Base-by-base conservation (phyloP, 2,797 vertebrate genomes). In the Lycodopsis pacificus region DNA sequence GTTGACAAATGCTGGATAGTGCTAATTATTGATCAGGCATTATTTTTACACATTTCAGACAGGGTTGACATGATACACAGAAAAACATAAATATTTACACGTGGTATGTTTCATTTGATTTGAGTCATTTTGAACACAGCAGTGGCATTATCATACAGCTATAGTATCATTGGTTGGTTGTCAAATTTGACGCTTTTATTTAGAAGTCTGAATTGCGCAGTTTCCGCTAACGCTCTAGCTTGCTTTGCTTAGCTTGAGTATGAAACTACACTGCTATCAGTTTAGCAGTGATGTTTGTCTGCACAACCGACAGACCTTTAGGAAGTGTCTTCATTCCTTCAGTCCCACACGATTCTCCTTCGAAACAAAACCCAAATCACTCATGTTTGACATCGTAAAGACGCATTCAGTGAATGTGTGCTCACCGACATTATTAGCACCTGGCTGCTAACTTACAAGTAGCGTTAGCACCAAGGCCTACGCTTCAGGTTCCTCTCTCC, bases 261-360 rank as follows among this genome's bases (percentile, higher is more conserved):
- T 62, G 27, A 64, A 77, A 69, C 34, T 71, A 34, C 66, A 65
- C 40, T 42, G 86, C 87, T 92, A 82, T 25, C 51, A 65, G 54
- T 79, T 70, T 92, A 92, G 89, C 92, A 73, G 53, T 51, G 74
- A 71, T 84, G 63, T 77, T 10, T 57, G 75, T 49, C 64, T 63
- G 20, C 46, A 58, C 14, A 34, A 51, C 66, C 44, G 3, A 20
- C 30, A 1, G 63, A 78, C 69, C 54, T 83, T 51, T 34, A 3
- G 7, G 17, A 53, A 17, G 10, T 27, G 14, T 22, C 66, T 34
- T 44, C 4, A 8, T 10, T 32, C 4, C 11, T 11, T 0, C 0
- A 40, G 22, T 36, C 27, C 0, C 10, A 25, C 42, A 5, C 4
- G 7, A 17, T 13, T 27, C n/a, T 4, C 7, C 6, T 1, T 0